These are phyloP conservation scores for Amiota communis DNA, from an alignment of 2,888 invertebrate species.

Conservation along the genomic window DNA sequence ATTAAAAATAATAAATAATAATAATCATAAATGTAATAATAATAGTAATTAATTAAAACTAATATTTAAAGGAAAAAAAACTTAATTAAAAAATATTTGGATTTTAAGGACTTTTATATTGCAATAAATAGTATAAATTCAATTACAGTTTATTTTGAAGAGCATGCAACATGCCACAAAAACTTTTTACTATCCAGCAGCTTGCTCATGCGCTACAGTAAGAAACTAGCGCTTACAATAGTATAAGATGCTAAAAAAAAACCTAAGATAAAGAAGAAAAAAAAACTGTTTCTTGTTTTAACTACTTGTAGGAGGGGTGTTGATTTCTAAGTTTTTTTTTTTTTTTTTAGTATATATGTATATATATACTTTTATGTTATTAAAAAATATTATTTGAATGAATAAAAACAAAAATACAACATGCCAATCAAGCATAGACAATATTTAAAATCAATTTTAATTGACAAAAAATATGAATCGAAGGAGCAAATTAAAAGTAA, in stretches of 20 bases:
- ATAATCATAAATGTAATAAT: background rate
- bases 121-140: conserved; percentile 3
- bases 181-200: conserved; percentile 39
- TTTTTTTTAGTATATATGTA: conserved; percentile 32
- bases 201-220: conserved; percentile 37
- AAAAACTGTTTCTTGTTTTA: conserved; percentile 35
- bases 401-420: background rate
- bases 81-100: conserved; percentile 33
- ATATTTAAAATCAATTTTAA: conserved; percentile 34
- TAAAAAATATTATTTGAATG: background rate
- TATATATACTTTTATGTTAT: conserved; percentile 37
- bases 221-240: background rate
- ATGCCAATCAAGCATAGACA: conserved; percentile 12
- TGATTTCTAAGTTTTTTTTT: conserved; percentile 65
- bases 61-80: conserved; percentile 38
- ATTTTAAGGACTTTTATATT: background rate
- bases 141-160: conserved; percentile 40
- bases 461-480: too few relatives aligned
- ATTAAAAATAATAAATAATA: conserved; percentile 9
- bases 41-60: conserved; percentile 3
- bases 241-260: conserved; percentile 3
- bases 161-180: conserved; percentile 66
- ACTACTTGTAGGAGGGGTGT: conserved; percentile 73
- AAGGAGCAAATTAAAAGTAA: too few relatives aligned
- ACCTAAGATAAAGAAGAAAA: conserved; percentile 23